These are phyloP conservation scores for Rutilus rutilus DNA, from an alignment of 2,113 vertebrate genomes.

Conservation along the genomic window DNA sequence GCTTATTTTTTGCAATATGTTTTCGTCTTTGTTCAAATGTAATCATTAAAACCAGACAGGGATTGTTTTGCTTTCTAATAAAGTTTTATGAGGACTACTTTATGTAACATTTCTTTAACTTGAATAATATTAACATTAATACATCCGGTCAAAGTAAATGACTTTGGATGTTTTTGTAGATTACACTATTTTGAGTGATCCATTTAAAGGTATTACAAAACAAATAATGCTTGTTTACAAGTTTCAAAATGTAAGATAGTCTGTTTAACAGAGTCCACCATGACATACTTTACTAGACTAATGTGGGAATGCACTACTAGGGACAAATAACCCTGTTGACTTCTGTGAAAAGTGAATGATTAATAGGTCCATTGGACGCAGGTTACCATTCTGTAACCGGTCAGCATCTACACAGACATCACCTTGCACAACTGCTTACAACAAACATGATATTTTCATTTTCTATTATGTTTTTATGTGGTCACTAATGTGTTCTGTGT, in stretches of 20 bases:
- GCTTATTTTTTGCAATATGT: constrained; percentile 58
- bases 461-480: no score
- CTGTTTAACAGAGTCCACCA: not conserved
- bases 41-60: constrained; percentile 30
- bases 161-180: not conserved
- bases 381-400: not conserved
- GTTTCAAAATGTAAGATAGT: not conserved
- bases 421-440: not conserved
- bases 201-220: not conserved
- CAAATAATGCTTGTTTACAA: not conserved
- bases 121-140: not conserved
- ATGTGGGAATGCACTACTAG: not conserved
- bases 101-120: not conserved
- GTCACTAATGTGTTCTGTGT: no score
- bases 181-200: not conserved
- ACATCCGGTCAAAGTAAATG: not conserved
- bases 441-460: not conserved
- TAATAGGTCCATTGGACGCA: not conserved
- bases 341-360: constrained; percentile 3
- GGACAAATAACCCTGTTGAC: not conserved
- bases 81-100: not conserved
- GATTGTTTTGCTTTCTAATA: not conserved
- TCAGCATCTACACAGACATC: not conserved
- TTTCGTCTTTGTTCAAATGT: not conserved
- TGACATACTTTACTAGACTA: not conserved